Evolutionary conservation across 2,113 vertebrate species (phyloP).

Genomic region (Cacatua alba): DNA sequence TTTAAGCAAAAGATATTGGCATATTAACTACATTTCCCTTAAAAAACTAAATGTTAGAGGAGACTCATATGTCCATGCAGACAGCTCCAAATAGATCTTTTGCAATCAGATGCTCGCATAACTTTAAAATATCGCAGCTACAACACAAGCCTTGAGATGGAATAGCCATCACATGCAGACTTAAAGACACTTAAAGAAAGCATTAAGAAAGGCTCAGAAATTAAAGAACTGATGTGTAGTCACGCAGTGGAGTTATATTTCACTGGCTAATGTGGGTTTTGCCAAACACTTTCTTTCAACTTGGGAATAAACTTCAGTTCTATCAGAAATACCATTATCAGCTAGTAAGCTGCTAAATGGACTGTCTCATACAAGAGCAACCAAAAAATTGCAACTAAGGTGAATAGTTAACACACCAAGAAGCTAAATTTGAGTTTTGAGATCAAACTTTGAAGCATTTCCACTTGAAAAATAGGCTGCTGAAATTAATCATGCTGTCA

Average conservation of each 20-base stretch:
- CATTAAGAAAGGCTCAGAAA: background rate
- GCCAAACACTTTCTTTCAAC: background rate
- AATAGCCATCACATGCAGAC: accelerated
- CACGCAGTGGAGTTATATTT: background rate
- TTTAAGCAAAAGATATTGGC: background rate
- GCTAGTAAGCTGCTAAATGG: background rate
- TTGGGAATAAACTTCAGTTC: background rate
- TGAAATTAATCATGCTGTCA: background rate
- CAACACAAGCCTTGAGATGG: background rate
- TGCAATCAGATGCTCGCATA: accelerated
- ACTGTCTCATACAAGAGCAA: background rate
- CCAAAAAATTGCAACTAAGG: background rate
- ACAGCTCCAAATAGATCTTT: background rate
- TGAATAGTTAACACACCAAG: background rate
- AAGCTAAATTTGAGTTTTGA: background rate
- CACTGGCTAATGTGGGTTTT: background rate
- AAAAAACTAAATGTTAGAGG: background rate
- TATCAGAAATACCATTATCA: background rate
- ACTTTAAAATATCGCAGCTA: background rate
- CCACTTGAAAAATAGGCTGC: background rate
- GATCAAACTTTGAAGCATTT: background rate
- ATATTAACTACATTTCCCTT: background rate
- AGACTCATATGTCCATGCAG: background rate
- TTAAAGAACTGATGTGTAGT: background rate
- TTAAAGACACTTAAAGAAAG: background rate